Evolutionary conservation across 1,140 invertebrate genomes (phyloP).

Genomic region (Atta cephalotes): DNA sequence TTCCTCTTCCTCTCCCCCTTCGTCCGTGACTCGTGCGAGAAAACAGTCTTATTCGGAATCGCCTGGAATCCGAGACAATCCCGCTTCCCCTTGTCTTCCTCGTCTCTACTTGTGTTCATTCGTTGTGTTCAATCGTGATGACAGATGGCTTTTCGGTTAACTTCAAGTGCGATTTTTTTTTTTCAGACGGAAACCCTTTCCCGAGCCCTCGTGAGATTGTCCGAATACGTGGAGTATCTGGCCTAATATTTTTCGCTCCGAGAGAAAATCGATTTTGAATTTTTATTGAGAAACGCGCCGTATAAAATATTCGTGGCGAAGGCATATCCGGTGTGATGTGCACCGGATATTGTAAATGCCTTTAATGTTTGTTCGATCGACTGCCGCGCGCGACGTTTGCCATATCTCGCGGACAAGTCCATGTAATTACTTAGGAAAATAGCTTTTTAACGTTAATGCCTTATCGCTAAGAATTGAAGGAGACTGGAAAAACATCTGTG

Average conservation of each 20-base stretch:
- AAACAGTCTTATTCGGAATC: not conserved
- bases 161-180: conserved; percentile 10
- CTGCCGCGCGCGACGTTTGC: not conserved
- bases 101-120: not conserved
- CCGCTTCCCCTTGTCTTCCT: not conserved
- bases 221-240: not conserved
- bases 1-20: too few species aligned
- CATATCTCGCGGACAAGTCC: not conserved
- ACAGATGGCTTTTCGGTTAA: conserved; percentile 55
- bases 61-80: not conserved
- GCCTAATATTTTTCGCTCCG: not conserved
- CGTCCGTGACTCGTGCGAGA: not conserved
- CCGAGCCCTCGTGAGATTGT: not conserved
- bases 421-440: not conserved
- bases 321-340: not conserved
- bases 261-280: not conserved
- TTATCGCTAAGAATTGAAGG: not conserved
- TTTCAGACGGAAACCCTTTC: not conserved
- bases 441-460: not conserved
- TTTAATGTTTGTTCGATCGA: conserved; percentile 2
- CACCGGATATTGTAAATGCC: not conserved
- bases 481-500: not conserved
- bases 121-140: conserved; percentile 6
- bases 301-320: not conserved
- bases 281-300: conserved; percentile 9